Evolutionary conservation across 2,113 vertebrate species (phyloP).

Genomic region (Paedocypris sp.): DNA sequence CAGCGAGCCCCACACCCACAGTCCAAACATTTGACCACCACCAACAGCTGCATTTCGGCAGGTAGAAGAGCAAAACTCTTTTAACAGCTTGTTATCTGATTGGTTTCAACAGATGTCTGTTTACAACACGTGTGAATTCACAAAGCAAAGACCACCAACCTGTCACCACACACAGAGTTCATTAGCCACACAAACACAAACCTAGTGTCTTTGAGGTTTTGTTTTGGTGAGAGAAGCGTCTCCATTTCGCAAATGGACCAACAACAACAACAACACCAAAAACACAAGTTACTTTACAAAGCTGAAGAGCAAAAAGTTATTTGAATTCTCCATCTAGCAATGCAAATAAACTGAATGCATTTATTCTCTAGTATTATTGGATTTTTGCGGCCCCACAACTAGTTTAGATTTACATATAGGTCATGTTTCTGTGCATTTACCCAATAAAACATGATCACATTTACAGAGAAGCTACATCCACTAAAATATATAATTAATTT

Average conservation of each 20-base stretch:
- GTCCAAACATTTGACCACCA: neutral
- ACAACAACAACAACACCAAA: neutral
- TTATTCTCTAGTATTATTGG: too few relatives aligned
- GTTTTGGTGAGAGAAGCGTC: neutral
- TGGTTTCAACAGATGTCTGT: slow-evolving; percentile 18
- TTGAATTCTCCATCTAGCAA: too few relatives aligned
- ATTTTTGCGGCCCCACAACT: too few relatives aligned
- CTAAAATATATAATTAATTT: too few relatives aligned
- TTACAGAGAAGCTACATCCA: too few relatives aligned
- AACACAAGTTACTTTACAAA: neutral
- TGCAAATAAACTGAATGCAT: too few relatives aligned
- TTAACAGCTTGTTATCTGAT: neutral
- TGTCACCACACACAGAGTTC: slow-evolving; percentile 3
- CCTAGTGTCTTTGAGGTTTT: neutral
- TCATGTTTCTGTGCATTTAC: too few relatives aligned
- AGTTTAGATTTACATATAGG: too few relatives aligned
- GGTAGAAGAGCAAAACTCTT: neutral
- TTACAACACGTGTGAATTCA: neutral
- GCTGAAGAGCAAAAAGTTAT: too few relatives aligned
- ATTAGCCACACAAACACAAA: slow-evolving; percentile 11
- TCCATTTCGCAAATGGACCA: neutral
- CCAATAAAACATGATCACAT: too few relatives aligned
- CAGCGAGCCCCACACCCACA: neutral
- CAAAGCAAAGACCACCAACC: neutral
- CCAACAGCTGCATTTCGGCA: neutral